phyloP scores from a whole-genome alignment of 2,888 invertebrate species.

The Melanostoma scalare region DNA sequence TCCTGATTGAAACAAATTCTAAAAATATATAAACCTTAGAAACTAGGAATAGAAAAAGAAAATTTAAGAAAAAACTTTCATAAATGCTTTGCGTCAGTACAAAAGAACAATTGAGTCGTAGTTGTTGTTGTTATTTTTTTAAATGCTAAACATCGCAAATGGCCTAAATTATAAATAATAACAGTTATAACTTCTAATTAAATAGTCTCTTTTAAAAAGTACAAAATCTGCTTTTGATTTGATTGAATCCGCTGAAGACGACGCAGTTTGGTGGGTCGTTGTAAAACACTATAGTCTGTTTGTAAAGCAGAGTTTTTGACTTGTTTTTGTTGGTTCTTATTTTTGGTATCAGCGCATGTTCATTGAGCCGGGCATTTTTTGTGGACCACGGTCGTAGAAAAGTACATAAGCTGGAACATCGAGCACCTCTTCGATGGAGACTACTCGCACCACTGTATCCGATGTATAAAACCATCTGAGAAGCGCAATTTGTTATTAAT shows the following conservation, averaged over 20 bases:
- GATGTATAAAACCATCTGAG: constrained; percentile 93
- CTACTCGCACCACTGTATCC: constrained; percentile 92
- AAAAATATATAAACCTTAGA: constrained; percentile 47
- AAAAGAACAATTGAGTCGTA: not conserved
- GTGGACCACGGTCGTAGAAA: constrained; percentile 89
- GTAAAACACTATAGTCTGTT: constrained; percentile 18
- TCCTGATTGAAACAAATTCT: constrained; percentile 40
- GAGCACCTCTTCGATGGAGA: constrained; percentile 90
- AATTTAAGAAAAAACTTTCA: constrained; percentile 35
- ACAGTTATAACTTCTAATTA: constrained; percentile 12
- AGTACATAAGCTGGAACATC: constrained; percentile 94
- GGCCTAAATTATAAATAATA: constrained; percentile 27
- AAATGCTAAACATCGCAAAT: constrained; percentile 37
- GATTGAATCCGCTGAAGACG: constrained; percentile 46
- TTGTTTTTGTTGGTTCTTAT: constrained; percentile 9
- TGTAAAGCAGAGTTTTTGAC: constrained; percentile 35
- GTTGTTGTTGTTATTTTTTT: constrained; percentile 5
- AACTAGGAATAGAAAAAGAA: no score
- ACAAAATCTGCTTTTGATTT: constrained; percentile 49
- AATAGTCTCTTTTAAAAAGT: constrained; percentile 44
- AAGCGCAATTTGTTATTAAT: constrained; percentile 68
- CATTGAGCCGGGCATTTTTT: constrained; percentile 74
- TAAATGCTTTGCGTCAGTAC: constrained; percentile 26
- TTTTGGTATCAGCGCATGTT: constrained; percentile 52
- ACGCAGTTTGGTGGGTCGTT: constrained; percentile 68